Conservation (phyloP, 2,113 vertebrate species). For the Crocuta crocuta region DNA sequence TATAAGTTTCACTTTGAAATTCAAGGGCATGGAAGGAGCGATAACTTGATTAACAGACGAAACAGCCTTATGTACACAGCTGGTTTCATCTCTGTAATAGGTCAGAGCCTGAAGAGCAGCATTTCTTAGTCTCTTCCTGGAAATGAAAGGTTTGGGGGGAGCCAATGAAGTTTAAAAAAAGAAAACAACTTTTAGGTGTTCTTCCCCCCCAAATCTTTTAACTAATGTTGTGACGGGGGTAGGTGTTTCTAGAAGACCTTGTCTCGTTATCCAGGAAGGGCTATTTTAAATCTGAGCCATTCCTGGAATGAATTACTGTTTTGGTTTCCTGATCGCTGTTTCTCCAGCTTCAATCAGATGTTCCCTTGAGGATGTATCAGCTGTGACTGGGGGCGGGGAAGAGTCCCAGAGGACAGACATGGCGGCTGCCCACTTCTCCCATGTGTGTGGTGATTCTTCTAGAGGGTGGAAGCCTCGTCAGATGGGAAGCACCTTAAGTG, state of each 20-base stretch:
- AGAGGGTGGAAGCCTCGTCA: neutral
- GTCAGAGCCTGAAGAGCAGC: conserved; percentile 9
- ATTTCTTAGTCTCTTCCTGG: conserved; percentile 25
- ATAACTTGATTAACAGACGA: conserved; percentile 61
- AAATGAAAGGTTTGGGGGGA: conserved; percentile 34
- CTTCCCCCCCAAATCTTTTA: neutral
- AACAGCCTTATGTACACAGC: conserved; percentile 41
- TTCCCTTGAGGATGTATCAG: neutral
- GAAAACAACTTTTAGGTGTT: neutral
- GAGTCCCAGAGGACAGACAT: neutral
- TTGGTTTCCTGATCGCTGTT: neutral
- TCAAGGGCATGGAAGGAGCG: conserved; percentile 62
- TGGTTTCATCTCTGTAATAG: conserved; percentile 60
- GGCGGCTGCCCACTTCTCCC: neutral
- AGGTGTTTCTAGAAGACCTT: neutral
- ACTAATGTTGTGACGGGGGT: neutral
- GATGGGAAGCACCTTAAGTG: neutral
- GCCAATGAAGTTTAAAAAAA: neutral
- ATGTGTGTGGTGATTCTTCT: neutral
- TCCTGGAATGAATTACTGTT: neutral
- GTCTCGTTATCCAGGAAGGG: neutral
- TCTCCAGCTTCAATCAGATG: neutral
- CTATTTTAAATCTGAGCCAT: neutral
- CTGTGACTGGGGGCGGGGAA: neutral
- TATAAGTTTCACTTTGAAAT: conserved; percentile 74